Percentiles rank a stretch among this genome's conserved stretches.
phyloP scores from a whole-genome alignment of 2,113 vertebrate species.

The Daphoenositta chrysoptera region DNA sequence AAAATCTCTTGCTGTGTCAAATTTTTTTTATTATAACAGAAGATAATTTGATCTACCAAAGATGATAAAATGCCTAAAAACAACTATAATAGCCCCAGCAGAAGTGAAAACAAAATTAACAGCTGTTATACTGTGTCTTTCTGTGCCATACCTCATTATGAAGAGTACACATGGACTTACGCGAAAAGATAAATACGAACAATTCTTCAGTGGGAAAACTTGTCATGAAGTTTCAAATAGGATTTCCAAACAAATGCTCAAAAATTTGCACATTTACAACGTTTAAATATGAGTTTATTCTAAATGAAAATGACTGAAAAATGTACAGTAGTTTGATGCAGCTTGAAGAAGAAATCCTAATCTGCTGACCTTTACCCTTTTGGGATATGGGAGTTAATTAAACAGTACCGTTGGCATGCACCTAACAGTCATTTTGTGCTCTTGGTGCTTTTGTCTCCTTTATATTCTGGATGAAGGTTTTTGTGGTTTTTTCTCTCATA shows the following conservation, averaged over 20 bases:
- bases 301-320: background rate
- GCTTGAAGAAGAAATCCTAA: background rate
- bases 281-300: background rate
- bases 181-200: background rate
- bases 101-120: background rate
- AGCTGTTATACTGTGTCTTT: background rate
- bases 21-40: background rate
- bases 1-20: background rate
- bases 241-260: background rate
- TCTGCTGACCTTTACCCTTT: background rate
- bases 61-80: background rate
- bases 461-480: background rate
- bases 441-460: background rate
- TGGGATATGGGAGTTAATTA: background rate
- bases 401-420: background rate
- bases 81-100: background rate
- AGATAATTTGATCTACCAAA: background rate
- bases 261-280: background rate
- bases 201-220: background rate
- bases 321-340: background rate
- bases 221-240: background rate
- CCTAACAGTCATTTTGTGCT: background rate
- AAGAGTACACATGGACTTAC: background rate
- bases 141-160: background rate
- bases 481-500: background rate